phyloP scores from a whole-genome alignment of 2,888 invertebrate species.

The Meliscaeva auricollis region DNA sequence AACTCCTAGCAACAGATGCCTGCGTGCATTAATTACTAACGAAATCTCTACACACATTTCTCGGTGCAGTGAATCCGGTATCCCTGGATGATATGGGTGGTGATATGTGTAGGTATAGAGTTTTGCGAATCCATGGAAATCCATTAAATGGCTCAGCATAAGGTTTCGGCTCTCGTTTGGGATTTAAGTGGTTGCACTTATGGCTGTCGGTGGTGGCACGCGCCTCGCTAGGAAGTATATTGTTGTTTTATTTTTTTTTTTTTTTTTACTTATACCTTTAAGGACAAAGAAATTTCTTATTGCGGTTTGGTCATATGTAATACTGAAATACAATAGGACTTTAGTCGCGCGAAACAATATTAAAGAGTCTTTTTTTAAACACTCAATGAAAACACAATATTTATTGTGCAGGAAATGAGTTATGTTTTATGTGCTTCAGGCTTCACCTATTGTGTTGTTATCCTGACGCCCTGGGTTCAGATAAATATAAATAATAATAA shows the following conservation, averaged over 20 bases:
- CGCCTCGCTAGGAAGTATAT: constrained; percentile 45
- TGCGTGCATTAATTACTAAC: constrained; percentile 74
- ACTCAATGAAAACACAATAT: constrained; percentile 14
- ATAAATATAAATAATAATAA: constrained; percentile 46
- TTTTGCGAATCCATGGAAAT: constrained; percentile 48
- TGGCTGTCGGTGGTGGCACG: constrained; percentile 60
- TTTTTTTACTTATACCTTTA: background rate
- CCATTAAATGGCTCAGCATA: constrained; percentile 69
- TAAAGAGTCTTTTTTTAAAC: constrained; percentile 36
- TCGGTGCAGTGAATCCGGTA: constrained; percentile 56
- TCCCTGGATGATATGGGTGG: constrained; percentile 11
- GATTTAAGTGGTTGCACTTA: constrained; percentile 72
- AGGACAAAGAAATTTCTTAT: constrained; percentile 56
- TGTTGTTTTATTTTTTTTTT: background rate
- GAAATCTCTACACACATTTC: constrained; percentile 50
- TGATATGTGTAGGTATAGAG: background rate
- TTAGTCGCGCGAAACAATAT: constrained; percentile 44
- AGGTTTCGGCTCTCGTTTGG: constrained; percentile 27
- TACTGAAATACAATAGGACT: constrained; percentile 22
- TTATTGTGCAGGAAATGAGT: constrained; percentile 38
- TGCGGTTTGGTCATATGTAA: constrained; percentile 57
- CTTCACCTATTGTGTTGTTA: constrained; percentile 21
- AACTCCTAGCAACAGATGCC: constrained; percentile 75
- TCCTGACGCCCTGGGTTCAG: constrained; percentile 13
- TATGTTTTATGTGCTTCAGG: constrained; percentile 33